These are phyloP conservation scores for Monochamus alternatus DNA, from an alignment of 2,888 invertebrate genomes.

Conservation along the genomic window DNA sequence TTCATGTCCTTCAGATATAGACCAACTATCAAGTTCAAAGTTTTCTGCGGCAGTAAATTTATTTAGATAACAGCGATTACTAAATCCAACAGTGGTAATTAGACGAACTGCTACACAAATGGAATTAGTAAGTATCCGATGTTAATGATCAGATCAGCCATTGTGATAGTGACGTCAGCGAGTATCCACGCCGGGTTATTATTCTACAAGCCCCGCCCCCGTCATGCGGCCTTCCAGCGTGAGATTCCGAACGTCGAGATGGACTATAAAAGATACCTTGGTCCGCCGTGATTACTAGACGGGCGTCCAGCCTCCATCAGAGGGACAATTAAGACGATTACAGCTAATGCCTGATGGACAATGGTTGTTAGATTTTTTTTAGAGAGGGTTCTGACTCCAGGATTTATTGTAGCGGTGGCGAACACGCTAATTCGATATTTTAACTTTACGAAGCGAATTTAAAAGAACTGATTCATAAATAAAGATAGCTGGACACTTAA, in stretches of 20 bases:
- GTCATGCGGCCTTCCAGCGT: constrained; percentile 53
- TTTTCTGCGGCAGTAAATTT: background rate
- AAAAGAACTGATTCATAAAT: too few species aligned
- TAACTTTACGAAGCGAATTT: too few species aligned
- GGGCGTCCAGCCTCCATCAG: constrained; percentile 55
- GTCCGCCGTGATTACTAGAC: constrained; percentile 47
- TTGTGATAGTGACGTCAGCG: constrained; percentile 64
- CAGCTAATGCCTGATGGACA: constrained; percentile 31
- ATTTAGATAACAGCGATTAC: constrained; percentile 7
- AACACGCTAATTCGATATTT: background rate
- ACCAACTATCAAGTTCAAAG: too few species aligned
- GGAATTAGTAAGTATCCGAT: constrained; percentile 44
- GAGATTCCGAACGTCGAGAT: constrained; percentile 40
- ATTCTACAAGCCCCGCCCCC: constrained; percentile 65
- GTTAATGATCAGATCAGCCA: constrained; percentile 59
- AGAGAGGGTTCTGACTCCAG: constrained; percentile 38
- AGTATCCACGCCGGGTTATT: constrained; percentile 63
- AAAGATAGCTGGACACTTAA: too few species aligned
- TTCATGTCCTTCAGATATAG: too few species aligned
- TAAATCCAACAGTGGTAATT: constrained; percentile 25
- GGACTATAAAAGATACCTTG: constrained; percentile 30
- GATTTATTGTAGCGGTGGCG: background rate
- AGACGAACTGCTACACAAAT: constrained; percentile 32
- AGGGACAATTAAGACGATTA: constrained; percentile 54
- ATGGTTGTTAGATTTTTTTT: constrained; percentile 36